phyloP scores from a whole-genome alignment of 2,113 vertebrate species.

The Megaleporinus macrocephalus region DNA sequence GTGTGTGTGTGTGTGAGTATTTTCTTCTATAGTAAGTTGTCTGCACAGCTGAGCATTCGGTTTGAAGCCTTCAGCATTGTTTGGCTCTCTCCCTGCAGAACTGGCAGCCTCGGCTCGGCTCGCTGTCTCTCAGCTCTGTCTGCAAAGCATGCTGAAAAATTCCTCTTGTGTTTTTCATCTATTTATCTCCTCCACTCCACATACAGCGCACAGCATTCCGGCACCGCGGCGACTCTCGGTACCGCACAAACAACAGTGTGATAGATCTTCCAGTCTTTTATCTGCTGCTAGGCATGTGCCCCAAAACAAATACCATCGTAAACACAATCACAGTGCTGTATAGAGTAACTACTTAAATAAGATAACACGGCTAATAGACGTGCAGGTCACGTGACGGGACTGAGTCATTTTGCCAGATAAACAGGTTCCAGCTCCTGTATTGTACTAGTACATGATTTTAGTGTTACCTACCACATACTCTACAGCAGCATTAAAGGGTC shows the following conservation, averaged over 20 bases:
- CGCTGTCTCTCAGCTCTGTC: constrained; percentile 35
- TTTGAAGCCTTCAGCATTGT: constrained; percentile 47
- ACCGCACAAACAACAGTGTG: background rate
- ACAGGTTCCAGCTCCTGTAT: no score
- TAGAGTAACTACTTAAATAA: no score
- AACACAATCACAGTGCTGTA: no score
- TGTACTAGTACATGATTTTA: no score
- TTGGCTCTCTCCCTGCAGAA: constrained; percentile 38
- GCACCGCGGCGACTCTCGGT: background rate
- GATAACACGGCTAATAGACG: no score
- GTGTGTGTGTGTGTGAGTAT: constrained; percentile 17
- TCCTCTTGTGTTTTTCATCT: constrained; percentile 8
- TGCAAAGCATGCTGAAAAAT: constrained; percentile 15
- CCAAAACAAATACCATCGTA: no score
- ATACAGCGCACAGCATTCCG: background rate
- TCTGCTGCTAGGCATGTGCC: no score
- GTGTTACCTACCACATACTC: no score
- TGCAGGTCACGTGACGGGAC: no score
- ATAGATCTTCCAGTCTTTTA: background rate
- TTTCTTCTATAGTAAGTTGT: constrained; percentile 27
- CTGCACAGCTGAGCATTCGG: constrained; percentile 38
- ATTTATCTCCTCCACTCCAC: constrained; percentile 14
- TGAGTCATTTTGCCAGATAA: no score
- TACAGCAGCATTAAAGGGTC: no score
- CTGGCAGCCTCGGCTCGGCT: constrained; percentile 26